Base-by-base conservation (phyloP, 1,140 invertebrate species). In the Octopus bimaculoides region DNA sequence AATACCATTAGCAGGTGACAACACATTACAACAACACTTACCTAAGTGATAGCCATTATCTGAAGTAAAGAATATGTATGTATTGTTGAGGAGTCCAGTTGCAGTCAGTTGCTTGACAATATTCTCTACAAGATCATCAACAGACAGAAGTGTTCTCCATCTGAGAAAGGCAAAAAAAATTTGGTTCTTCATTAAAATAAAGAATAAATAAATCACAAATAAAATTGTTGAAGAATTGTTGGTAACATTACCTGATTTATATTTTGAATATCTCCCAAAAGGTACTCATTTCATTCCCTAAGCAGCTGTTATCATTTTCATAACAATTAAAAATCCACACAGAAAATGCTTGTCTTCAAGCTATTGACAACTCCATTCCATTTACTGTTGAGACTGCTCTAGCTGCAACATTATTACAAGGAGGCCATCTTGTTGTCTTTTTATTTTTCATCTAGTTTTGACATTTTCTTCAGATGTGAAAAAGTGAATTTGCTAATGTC, bases 21-120 rank as follows among this genome's bases (percentile, higher is more conserved):
- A 41, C 26, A 17, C 17, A 61, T 61, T 71, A 9, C 6, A 66
- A 53, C 9, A 79, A 77, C 41, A 88, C 86, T 89, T 90, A 90
- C 95, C 95, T 85, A 96, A 91, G 91, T 97, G 96, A 90, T 94
- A 97, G 76, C 96, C 96, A 91, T 97, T 96, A 87, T 97, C 96
- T 0, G 95, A 96, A 0, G 95, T 94, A 84, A 94, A 95, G 75
- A 97, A 93, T 0, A 97, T 87, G 85, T 94, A 96, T 5, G 96
- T 97, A 83, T 95, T 92, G 6, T 95, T 89, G 7, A 96, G 86
- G 4, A 93, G 66, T 8, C 91, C 86, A 17, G 90, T 87, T 5
- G 88, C 82, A 71, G 92, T 89, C 69, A 96, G 87, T 52, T 91
- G 86, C 4, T 90, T 84, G 14, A 95, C 86, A 7, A 97, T 87